A percentile compares a stretch with the other conserved stretches of the same genome.
Conservation (phyloP, 2,797 vertebrate genomes). For the Falco columbarius region DNA sequence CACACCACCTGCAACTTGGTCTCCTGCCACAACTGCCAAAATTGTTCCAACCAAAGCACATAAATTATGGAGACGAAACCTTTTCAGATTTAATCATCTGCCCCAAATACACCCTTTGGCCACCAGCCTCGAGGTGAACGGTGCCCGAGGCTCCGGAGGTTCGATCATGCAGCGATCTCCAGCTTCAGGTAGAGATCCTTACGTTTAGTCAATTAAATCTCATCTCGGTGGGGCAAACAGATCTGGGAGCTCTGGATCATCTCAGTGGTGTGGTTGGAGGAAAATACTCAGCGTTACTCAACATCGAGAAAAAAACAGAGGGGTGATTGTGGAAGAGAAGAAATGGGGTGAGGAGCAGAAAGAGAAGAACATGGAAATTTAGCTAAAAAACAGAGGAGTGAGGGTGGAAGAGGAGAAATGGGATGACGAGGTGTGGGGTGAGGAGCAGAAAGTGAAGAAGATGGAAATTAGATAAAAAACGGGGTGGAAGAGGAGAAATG, state of each 20-base stretch:
- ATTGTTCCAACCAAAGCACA: neutral
- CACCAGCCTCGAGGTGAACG: neutral
- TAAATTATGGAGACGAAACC: accelerated
- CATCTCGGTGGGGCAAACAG: accelerated
- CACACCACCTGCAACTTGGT: accelerated
- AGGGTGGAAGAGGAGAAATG: too few species aligned
- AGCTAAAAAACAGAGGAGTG: too few species aligned
- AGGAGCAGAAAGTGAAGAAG: neutral
- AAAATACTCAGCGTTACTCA: neutral
- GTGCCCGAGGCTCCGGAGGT: neutral
- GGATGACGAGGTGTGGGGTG: neutral
- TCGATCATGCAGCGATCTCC: accelerated
- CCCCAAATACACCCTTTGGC: neutral
- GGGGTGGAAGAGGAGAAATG: too few species aligned
- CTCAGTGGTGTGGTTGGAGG: accelerated
- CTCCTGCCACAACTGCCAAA: neutral
- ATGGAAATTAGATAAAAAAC: neutral
- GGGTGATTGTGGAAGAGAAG: neutral
- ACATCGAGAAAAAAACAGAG: neutral
- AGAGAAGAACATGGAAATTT: too few species aligned
- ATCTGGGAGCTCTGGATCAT: neutral
- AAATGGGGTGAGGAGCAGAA: too few species aligned
- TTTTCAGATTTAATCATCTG: too few species aligned
- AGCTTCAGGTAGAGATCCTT: neutral
- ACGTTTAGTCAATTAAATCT: neutral